phyloP scores from a whole-genome alignment of 2,113 vertebrate species.

The Ammodytes dubius region DNA sequence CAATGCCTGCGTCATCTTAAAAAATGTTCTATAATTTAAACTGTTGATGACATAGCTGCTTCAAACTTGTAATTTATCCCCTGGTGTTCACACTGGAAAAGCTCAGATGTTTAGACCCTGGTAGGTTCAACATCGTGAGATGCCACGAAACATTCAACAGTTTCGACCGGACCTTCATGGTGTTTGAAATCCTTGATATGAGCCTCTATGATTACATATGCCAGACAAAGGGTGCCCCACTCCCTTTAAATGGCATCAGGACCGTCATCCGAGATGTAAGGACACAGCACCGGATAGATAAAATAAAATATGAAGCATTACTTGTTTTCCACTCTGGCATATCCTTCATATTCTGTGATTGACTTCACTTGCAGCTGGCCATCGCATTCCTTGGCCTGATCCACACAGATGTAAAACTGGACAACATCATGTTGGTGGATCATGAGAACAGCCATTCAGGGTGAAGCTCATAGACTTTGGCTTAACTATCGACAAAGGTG shows the following conservation, averaged over 20 bases:
- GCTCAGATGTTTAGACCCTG: conserved; percentile 12
- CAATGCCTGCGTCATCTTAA: background rate
- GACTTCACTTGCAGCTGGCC: background rate
- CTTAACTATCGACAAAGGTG: background rate
- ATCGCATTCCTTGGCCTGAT: background rate
- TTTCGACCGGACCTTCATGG: background rate
- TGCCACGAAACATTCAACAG: background rate
- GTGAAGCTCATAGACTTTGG: background rate
- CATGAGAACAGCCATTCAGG: background rate
- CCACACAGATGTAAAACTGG: background rate
- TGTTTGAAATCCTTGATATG: conserved; percentile 25
- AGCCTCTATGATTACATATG: background rate
- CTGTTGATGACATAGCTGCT: background rate
- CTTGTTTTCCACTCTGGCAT: background rate
- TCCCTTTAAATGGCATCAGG: conserved; percentile 7
- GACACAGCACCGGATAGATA: background rate
- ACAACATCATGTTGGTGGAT: background rate
- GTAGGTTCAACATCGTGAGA: background rate
- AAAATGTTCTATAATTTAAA: background rate
- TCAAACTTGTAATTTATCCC: background rate
- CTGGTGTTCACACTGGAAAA: background rate
- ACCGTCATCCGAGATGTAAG: conserved; percentile 24
- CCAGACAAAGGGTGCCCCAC: background rate
- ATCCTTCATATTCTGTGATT: no score
- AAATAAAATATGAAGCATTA: background rate